Evolutionary conservation across 2,888 invertebrate genomes (phyloP).

Genomic region (Lamellibrachia satsuma): DNA sequence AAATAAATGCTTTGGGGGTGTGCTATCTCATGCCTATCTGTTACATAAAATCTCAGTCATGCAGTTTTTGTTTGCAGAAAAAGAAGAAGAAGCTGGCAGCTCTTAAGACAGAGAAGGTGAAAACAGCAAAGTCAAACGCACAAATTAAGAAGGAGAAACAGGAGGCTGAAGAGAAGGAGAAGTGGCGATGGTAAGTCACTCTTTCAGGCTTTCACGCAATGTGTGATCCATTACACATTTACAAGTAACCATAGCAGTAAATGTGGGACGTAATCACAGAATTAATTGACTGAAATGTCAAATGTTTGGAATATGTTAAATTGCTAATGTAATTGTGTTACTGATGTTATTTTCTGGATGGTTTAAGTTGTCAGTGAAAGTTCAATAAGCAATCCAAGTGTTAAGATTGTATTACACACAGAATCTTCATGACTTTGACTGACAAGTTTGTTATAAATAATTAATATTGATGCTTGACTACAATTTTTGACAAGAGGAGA

Average conservation of each 20-base stretch:
- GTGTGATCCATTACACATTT: background rate
- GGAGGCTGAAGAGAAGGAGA: conserved; percentile 59
- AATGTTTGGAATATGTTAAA: background rate
- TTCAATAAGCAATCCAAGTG: background rate
- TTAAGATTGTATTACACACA: background rate
- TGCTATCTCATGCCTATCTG: background rate
- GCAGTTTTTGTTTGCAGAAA: background rate
- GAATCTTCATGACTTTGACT: background rate
- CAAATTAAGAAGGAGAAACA: conserved; percentile 41
- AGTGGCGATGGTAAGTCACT: conserved; percentile 41
- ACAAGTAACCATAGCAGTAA: background rate
- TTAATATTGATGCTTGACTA: background rate
- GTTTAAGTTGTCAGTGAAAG: background rate
- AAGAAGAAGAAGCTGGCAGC: conserved; percentile 35
- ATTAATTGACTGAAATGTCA: conserved; percentile 8
- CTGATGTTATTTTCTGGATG: background rate
- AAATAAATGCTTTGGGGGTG: too few species aligned
- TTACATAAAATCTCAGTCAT: background rate
- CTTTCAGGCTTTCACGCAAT: background rate
- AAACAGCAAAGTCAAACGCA: conserved; percentile 34
- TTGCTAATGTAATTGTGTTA: background rate
- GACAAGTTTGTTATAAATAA: background rate
- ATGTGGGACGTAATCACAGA: background rate
- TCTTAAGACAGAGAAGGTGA: conserved; percentile 48
- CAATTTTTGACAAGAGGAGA: background rate